These are phyloP conservation scores for Tragelaphus strepsiceros DNA, from an alignment of 2,113 vertebrate species.

Conservation along the genomic window DNA sequence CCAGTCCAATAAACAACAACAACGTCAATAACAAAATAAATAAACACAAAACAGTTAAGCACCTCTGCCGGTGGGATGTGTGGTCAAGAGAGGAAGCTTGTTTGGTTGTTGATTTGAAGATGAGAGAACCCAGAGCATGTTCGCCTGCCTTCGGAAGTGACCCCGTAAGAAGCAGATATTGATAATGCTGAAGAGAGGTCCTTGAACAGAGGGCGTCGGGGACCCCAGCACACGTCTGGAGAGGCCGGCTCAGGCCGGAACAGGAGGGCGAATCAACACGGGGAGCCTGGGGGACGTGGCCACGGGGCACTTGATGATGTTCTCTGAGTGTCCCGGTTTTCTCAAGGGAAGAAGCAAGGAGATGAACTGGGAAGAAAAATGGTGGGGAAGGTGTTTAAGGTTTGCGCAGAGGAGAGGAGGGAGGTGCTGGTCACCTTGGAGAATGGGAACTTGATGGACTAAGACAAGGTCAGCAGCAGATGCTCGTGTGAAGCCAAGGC, in stretches of 20 bases:
- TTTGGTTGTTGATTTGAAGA: background rate
- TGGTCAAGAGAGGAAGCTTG: background rate
- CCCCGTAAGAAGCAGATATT: background rate
- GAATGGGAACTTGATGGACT: fast-evolving
- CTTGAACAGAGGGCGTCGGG: too few species aligned
- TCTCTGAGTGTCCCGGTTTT: background rate
- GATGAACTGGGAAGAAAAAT: background rate
- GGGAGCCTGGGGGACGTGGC: background rate
- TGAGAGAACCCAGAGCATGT: background rate
- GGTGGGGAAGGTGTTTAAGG: too few species aligned
- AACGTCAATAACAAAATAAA: background rate
- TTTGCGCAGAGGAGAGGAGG: background rate
- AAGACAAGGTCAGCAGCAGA: background rate
- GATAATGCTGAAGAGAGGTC: background rate
- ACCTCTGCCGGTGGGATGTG: fast-evolving
- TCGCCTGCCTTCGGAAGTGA: background rate
- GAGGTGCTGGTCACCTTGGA: background rate
- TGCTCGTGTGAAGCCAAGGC: background rate
- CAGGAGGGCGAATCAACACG: fast-evolving
- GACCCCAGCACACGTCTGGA: background rate
- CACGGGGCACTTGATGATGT: fast-evolving
- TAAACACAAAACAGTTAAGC: background rate
- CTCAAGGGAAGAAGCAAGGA: background rate
- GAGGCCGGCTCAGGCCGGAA: background rate
- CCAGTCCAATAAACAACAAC: background rate